These are phyloP conservation scores for Tenodera sinensis DNA, from an alignment of 2,888 invertebrate genomes.

Conservation along the genomic window DNA sequence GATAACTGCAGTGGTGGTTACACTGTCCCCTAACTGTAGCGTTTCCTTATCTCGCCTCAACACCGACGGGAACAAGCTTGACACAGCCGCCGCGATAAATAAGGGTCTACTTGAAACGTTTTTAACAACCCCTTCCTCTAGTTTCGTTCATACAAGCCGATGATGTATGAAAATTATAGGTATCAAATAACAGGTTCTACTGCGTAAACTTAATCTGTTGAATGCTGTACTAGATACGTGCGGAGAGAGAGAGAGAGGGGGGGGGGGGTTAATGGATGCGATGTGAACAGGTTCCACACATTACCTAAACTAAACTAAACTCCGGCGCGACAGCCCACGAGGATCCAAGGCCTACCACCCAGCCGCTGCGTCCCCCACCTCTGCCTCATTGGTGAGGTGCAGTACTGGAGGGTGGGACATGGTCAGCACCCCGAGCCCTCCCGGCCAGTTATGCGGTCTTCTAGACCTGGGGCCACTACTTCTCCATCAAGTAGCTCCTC, in stretches of 20 bases:
- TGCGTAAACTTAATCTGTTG: background rate
- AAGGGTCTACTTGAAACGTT: background rate
- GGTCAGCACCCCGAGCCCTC: too few relatives aligned
- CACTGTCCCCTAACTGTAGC: background rate
- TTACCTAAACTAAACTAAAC: too few relatives aligned
- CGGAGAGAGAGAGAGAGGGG: background rate
- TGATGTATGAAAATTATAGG: slow-evolving; percentile 2
- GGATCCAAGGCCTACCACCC: too few relatives aligned
- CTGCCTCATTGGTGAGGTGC: too few relatives aligned
- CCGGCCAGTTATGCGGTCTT: too few relatives aligned
- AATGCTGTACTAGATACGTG: background rate
- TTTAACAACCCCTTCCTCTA: background rate
- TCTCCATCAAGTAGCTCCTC: too few relatives aligned
- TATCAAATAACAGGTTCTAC: background rate
- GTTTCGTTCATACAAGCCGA: background rate
- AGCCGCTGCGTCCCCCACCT: too few relatives aligned
- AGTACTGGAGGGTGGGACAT: too few relatives aligned
- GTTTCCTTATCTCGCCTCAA: background rate
- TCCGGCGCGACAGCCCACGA: too few relatives aligned
- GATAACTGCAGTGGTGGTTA: background rate
- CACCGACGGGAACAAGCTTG: background rate
- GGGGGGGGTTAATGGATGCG: background rate
- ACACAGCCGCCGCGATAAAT: background rate
- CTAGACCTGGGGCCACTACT: too few relatives aligned
- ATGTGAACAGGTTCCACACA: background rate